These are phyloP conservation scores for Tympanuchus pallidicinctus DNA, from an alignment of 2,113 vertebrate genomes.

Conservation along the genomic window DNA sequence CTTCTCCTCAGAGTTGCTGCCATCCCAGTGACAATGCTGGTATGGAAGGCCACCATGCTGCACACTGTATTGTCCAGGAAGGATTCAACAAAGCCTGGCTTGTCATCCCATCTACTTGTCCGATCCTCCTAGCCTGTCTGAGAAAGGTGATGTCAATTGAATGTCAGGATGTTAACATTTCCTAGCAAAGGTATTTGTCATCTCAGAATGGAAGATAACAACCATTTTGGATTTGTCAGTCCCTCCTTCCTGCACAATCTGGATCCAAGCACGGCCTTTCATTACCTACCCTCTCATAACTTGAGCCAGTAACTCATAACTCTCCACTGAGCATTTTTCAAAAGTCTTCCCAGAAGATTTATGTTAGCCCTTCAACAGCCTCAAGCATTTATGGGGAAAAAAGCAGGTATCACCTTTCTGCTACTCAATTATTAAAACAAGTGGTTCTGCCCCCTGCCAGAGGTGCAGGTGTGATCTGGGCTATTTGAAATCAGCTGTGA, in stretches of 20 bases:
- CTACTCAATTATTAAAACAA: not conserved
- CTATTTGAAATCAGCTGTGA: not conserved
- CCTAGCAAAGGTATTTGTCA: not conserved
- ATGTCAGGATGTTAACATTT: not conserved
- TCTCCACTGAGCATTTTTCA: not conserved
- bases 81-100: not conserved
- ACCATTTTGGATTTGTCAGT: not conserved
- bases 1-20: not conserved
- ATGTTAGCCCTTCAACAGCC: not conserved
- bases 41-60: not conserved
- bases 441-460: not conserved
- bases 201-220: not conserved
- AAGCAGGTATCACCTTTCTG: not conserved
- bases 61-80: not conserved
- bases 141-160: not conserved
- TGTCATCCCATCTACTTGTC: not conserved
- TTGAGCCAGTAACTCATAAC: not conserved
- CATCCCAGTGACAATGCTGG: not conserved
- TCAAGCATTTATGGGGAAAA: not conserved
- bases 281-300: not conserved
- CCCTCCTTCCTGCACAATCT: not conserved
- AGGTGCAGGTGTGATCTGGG: not conserved
- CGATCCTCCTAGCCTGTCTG: not conserved
- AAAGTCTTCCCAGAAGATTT: not conserved
- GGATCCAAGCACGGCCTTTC: not conserved